Conservation (phyloP, 2,888 invertebrate species). For the Lamproptera curius region DNA sequence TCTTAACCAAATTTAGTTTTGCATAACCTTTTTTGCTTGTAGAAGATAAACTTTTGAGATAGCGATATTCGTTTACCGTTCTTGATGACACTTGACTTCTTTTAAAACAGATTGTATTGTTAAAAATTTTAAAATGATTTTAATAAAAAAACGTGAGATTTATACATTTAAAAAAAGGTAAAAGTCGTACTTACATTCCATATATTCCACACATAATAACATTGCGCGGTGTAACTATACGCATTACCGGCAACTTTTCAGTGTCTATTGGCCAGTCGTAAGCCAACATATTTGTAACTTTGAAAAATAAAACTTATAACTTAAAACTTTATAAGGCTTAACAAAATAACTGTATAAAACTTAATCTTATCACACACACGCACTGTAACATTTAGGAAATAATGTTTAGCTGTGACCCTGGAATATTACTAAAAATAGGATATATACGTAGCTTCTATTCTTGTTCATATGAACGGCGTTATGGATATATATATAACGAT, state of each 20-base stretch:
- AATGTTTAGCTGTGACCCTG: slow-evolving; percentile 9
- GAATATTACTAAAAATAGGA: slow-evolving; percentile 13
- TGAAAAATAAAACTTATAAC: background rate
- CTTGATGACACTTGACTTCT: too few relatives aligned
- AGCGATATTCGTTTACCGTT: too few relatives aligned
- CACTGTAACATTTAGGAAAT: slow-evolving; percentile 6
- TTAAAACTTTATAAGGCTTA: background rate
- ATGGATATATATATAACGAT: too few relatives aligned
- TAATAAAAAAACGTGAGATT: slow-evolving; percentile 16
- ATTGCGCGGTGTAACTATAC: slow-evolving; percentile 54
- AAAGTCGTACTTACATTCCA: slow-evolving; percentile 53
- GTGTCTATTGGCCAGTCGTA: slow-evolving; percentile 56
- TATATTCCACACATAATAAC: slow-evolving; percentile 50
- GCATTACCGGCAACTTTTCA: slow-evolving; percentile 58
- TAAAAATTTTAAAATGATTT: background rate
- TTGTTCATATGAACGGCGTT: background rate
- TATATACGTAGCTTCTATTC: slow-evolving; percentile 16
- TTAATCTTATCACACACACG: too few relatives aligned
- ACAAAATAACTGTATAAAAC: background rate
- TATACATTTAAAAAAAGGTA: slow-evolving; percentile 4
- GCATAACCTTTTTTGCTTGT: background rate
- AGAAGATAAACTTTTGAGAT: too few relatives aligned
- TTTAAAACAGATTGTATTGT: too few relatives aligned
- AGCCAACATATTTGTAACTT: slow-evolving; percentile 41
- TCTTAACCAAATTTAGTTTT: background rate